A percentile compares a stretch with the other conserved stretches of the same genome.
phyloP scores from a whole-genome alignment of 2,797 vertebrate species.

The Hozukius guyotensis region DNA sequence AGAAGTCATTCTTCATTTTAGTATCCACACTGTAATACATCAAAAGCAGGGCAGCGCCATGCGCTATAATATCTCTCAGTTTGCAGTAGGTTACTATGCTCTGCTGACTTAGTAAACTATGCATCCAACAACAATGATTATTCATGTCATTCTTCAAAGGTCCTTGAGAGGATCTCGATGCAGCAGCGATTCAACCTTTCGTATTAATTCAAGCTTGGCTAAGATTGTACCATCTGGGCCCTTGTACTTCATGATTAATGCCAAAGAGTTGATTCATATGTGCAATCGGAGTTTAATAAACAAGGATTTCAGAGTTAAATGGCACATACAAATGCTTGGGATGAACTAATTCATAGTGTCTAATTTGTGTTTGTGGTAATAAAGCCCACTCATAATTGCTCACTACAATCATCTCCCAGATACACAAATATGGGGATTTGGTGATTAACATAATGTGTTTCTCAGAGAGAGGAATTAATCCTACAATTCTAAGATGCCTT shows the following conservation, averaged over 20 bases:
- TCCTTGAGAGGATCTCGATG: constrained; percentile 97
- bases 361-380: constrained; percentile 97
- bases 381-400: constrained; percentile 95
- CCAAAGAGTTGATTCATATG: constrained; percentile 98
- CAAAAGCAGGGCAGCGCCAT: constrained; percentile 52
- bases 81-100: constrained; percentile 78
- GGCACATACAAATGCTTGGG: constrained; percentile 97
- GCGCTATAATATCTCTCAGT: constrained; percentile 71
- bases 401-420: constrained; percentile 91
- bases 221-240: constrained; percentile 99
- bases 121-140: constrained; percentile 96
- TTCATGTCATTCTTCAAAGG: constrained; percentile 99
- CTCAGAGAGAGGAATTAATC: constrained; percentile 92
- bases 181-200: constrained; percentile 95
- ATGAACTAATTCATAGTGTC: constrained; percentile 96
- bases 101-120: constrained; percentile 81
- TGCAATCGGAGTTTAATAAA: constrained; percentile 96
- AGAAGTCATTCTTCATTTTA: constrained; percentile 56
- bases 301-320: constrained; percentile 98
- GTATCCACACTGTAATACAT: constrained; percentile 58
- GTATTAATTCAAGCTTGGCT: constrained; percentile 99
- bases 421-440: constrained; percentile 96
- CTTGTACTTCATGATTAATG: constrained; percentile 99
- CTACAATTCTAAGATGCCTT: constrained; percentile 82
- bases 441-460: constrained; percentile 95